These are phyloP conservation scores for Morpho achilles DNA, from an alignment of 2,888 invertebrate species.

Conservation along the genomic window DNA sequence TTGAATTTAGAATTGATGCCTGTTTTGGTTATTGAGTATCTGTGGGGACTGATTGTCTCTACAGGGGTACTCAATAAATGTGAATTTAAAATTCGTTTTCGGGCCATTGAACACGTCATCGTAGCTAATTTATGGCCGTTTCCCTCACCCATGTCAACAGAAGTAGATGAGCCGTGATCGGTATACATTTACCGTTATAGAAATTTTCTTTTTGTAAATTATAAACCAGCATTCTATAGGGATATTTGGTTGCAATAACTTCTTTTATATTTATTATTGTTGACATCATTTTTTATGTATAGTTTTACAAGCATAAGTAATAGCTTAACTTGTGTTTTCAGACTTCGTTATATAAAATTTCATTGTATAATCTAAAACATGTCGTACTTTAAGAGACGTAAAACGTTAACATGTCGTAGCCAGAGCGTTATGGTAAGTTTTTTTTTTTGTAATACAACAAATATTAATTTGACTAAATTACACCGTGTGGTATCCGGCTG, in stretches of 20 bases:
- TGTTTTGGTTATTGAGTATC: neutral
- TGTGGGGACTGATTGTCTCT: conserved; percentile 2
- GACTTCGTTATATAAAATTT: too few relatives aligned
- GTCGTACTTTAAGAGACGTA: too few relatives aligned
- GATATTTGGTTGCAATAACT: conserved; percentile 10
- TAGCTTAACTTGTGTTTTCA: too few relatives aligned
- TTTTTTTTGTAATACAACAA: too few relatives aligned
- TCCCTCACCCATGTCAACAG: conserved; percentile 59
- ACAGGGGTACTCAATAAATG: conserved; percentile 18
- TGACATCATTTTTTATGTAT: neutral
- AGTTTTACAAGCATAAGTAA: too few relatives aligned
- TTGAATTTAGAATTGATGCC: too few relatives aligned
- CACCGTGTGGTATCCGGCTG: too few relatives aligned
- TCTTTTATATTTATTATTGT: neutral
- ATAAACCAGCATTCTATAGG: neutral
- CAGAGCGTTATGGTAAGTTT: too few relatives aligned
- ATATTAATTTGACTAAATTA: too few relatives aligned
- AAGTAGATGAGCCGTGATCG: conserved; percentile 73
- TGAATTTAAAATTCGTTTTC: conserved; percentile 58
- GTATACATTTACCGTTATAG: conserved; percentile 41
- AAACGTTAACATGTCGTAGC: too few relatives aligned
- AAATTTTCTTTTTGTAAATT: conserved; percentile 18
- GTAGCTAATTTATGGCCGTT: conserved; percentile 55
- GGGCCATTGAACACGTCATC: conserved; percentile 70
- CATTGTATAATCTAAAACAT: too few relatives aligned